These are phyloP conservation scores for Zoanthus sansibaricus DNA, from an alignment of 92 coral and sea anemone species.

Conservation along the genomic window DNA sequence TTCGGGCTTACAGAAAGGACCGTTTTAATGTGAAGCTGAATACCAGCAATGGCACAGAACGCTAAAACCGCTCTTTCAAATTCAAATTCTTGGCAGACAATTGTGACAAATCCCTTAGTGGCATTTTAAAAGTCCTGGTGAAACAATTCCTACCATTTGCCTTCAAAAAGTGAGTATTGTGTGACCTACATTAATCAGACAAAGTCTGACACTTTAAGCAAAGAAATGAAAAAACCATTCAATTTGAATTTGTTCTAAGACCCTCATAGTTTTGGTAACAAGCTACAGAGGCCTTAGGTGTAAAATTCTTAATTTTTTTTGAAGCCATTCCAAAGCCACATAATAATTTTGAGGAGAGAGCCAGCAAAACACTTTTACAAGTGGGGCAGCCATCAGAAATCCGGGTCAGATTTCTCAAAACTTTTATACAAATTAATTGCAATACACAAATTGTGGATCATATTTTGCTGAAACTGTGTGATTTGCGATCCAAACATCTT, in stretches of 20 bases:
- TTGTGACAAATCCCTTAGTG: conserved; percentile 51
- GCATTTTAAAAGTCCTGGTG: conserved; percentile 52
- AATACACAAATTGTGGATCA: too few relatives aligned
- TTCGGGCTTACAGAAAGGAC: conserved; percentile 60
- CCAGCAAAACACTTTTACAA: too few relatives aligned
- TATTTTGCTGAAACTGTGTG: too few relatives aligned
- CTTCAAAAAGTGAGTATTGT: conserved; percentile 41
- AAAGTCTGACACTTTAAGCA: background rate
- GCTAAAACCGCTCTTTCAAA: conserved; percentile 57
- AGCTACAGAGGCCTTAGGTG: background rate
- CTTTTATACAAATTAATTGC: too few relatives aligned
- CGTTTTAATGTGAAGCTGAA: conserved; percentile 53
- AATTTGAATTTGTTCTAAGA: background rate
- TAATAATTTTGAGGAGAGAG: too few relatives aligned
- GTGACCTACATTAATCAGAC: background rate
- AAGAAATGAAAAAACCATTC: background rate
- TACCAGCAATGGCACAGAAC: conserved; percentile 43
- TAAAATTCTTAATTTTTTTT: too few relatives aligned
- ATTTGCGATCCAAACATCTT: too few relatives aligned
- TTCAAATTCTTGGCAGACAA: conserved; percentile 50
- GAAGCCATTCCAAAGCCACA: too few relatives aligned
- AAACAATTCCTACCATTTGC: conserved; percentile 51
- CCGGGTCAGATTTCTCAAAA: too few relatives aligned
- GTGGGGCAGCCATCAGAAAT: too few relatives aligned
- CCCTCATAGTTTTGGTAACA: background rate